A percentile compares a stretch with the other conserved stretches of the same genome.
These are phyloP conservation scores for Diachasmimorpha longicaudata DNA, from an alignment of 1,140 invertebrate genomes.

Conservation along the genomic window DNA sequence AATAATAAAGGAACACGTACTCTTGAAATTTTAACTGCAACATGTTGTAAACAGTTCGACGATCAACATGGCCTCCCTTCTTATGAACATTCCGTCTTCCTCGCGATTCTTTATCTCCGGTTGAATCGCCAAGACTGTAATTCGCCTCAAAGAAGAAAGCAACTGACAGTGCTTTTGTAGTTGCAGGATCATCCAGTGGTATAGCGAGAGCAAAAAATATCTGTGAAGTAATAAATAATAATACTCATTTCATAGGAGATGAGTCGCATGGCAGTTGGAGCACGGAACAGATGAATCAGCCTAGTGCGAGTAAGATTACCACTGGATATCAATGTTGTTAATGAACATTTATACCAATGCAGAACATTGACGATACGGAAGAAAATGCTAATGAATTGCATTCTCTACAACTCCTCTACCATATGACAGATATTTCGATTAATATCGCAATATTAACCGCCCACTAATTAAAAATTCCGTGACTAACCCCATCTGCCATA, in stretches of 20 bases:
- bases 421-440: no score
- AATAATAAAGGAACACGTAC: constrained; percentile 39
- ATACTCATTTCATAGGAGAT: not conserved
- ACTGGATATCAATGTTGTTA: not conserved
- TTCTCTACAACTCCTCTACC: no score
- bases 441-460: no score
- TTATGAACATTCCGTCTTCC: constrained; percentile 10
- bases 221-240: constrained; percentile 32
- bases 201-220: constrained; percentile 51
- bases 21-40: constrained; percentile 51
- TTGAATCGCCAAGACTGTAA: constrained; percentile 42
- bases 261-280: not conserved
- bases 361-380: not conserved
- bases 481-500: no score
- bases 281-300: not conserved
- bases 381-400: no score
- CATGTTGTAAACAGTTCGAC: constrained; percentile 41
- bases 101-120: constrained; percentile 21
- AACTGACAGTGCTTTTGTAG: constrained; percentile 48
- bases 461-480: no score
- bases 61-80: constrained; percentile 33
- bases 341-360: not conserved
- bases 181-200: constrained; percentile 48
- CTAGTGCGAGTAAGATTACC: not conserved
- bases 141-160: constrained; percentile 55